Evolutionary conservation across 2,113 vertebrate genomes (phyloP).

Genomic region (Turnix velox): DNA sequence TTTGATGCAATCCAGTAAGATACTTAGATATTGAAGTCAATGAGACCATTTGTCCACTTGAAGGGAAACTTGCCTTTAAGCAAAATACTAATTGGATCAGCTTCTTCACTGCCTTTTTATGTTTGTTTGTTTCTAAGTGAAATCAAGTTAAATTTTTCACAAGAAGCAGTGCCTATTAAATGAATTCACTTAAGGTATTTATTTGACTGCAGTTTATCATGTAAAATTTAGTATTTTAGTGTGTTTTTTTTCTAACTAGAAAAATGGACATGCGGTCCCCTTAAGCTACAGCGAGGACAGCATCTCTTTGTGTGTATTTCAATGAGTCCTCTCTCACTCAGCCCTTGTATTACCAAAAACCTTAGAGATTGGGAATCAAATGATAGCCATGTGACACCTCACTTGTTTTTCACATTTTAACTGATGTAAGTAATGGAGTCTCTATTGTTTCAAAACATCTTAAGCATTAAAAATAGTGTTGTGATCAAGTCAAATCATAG

Average conservation of each 20-base stretch:
- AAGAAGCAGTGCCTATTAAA: not conserved
- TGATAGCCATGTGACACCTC: not conserved
- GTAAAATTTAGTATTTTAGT: not conserved
- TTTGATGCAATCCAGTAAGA: not conserved
- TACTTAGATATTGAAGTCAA: not conserved
- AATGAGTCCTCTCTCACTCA: accelerated
- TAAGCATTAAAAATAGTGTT: not conserved
- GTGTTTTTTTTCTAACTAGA: not conserved
- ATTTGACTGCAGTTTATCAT: not conserved
- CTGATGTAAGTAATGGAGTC: not conserved
- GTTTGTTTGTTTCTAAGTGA: not conserved
- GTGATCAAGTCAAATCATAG: not conserved
- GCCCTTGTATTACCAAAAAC: not conserved
- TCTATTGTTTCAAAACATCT: not conserved
- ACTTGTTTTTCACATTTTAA: not conserved
- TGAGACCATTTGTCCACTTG: not conserved
- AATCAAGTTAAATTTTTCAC: not conserved
- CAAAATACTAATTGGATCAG: not conserved
- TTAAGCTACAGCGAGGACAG: not conserved
- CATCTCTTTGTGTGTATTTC: not conserved
- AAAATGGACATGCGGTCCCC: accelerated
- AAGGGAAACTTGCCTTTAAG: not conserved
- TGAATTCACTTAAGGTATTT: not conserved
- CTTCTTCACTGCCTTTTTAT: not conserved
- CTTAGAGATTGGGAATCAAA: not conserved